These are phyloP conservation scores for Leptinotarsa tumamoca DNA, from an alignment of 2,888 invertebrate genomes.

Conservation along the genomic window DNA sequence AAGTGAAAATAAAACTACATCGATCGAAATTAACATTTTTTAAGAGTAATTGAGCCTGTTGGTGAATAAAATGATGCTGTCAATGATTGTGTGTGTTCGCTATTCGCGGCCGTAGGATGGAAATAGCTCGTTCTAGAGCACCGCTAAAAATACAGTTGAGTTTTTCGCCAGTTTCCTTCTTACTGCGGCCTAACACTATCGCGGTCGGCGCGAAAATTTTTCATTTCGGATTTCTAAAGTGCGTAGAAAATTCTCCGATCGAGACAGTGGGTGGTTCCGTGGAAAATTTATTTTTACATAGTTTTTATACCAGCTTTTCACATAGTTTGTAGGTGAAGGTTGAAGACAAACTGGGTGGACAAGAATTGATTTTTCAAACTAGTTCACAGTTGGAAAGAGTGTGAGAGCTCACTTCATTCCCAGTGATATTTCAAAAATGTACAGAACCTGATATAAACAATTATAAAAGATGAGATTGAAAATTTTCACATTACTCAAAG, in stretches of 20 bases:
- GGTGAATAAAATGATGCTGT: conserved; percentile 37
- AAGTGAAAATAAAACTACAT: not conserved
- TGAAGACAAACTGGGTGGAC: not conserved
- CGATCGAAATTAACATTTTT: conserved; percentile 29
- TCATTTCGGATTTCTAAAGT: conserved; percentile 25
- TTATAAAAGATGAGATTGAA: too few relatives aligned
- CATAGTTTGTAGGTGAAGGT: conserved; percentile 32
- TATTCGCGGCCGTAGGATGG: conserved; percentile 49
- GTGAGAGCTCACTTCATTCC: too few relatives aligned
- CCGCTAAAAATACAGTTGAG: conserved; percentile 62
- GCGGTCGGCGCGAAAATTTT: conserved; percentile 47
- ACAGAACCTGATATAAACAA: too few relatives aligned
- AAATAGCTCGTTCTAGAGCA: conserved; percentile 61
- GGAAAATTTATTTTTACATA: conserved; percentile 34
- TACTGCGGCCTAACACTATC: conserved; percentile 59
- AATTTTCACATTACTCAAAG: too few relatives aligned
- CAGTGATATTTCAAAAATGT: too few relatives aligned
- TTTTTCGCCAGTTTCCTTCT: conserved; percentile 65
- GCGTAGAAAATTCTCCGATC: conserved; percentile 39
- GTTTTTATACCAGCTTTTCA: conserved; percentile 33
- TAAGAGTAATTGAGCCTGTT: conserved; percentile 31
- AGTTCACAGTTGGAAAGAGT: too few relatives aligned
- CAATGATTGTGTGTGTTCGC: conserved; percentile 37
- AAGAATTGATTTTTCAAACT: not conserved
- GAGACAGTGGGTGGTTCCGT: conserved; percentile 41